These are phyloP conservation scores for Lepilemur ruficaudatus DNA, from an alignment of 2,797 vertebrate species.

Conservation along the genomic window DNA sequence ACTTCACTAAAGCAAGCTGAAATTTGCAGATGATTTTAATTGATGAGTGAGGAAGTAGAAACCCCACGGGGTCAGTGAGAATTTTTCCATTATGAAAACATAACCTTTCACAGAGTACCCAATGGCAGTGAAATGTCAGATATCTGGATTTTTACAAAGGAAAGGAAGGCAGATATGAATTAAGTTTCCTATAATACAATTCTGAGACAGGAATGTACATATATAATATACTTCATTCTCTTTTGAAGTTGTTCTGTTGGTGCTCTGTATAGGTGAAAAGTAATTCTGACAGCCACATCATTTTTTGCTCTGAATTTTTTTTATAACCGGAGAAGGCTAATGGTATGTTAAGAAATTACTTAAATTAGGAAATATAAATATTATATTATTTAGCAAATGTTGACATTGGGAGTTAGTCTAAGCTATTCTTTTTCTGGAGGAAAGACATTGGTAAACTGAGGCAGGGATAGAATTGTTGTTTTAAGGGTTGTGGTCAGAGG, in stretches of 20 bases:
- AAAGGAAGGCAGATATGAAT: neutral
- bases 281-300: slow-evolving; percentile 5
- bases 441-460: neutral
- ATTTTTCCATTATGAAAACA: slow-evolving; percentile 73
- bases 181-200: neutral
- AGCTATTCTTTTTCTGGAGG: neutral
- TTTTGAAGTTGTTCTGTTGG: slow-evolving; percentile 27
- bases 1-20: slow-evolving; percentile 65
- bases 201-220: neutral
- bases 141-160: neutral
- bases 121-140: slow-evolving; percentile 58
- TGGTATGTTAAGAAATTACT: neutral
- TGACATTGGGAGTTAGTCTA: neutral
- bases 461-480: neutral
- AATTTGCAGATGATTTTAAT: slow-evolving; percentile 74
- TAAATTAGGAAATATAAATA: slow-evolving; percentile 5
- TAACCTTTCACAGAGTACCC: slow-evolving; percentile 65
- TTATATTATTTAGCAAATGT: neutral
- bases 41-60: slow-evolving; percentile 62
- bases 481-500: neutral
- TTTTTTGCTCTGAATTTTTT: slow-evolving; percentile 34
- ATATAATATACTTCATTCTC: neutral
- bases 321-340: neutral
- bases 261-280: neutral
- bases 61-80: slow-evolving; percentile 56